Percentiles rank a stretch among this genome's conserved stretches.
These are phyloP conservation scores for Apeltes quadracus DNA, from an alignment of 2,113 vertebrate genomes.

Conservation along the genomic window DNA sequence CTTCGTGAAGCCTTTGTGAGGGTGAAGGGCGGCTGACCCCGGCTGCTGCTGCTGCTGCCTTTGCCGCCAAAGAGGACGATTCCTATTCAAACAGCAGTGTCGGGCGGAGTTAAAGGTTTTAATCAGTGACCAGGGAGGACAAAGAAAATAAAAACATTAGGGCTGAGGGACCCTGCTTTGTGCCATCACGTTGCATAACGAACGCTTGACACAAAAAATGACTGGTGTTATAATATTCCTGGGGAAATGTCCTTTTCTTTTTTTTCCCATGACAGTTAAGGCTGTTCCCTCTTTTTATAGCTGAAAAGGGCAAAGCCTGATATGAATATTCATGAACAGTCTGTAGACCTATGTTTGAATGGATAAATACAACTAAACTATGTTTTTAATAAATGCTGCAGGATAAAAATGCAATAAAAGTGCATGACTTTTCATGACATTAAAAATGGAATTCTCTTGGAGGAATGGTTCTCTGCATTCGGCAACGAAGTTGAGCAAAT, in stretches of 20 bases:
- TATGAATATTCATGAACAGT: conserved; percentile 68
- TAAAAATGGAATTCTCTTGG: conserved; percentile 65
- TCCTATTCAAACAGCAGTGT: conserved; percentile 27
- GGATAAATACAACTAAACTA: conserved; percentile 54
- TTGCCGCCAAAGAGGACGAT: conserved; percentile 17
- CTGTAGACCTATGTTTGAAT: conserved; percentile 44
- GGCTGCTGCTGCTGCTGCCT: conserved; percentile 9
- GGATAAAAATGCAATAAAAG: conserved; percentile 65
- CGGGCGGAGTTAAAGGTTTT: conserved; percentile 29
- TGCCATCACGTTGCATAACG: conserved; percentile 39
- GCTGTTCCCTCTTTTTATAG: conserved; percentile 3
- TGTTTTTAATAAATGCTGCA: conserved; percentile 45
- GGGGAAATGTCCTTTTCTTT: background rate
- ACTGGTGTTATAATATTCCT: conserved; percentile 24
- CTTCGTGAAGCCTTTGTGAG: conserved; percentile 38
- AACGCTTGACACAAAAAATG: conserved; percentile 1
- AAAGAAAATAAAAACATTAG: background rate
- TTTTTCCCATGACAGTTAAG: conserved; percentile 35
- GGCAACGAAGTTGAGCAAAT: conserved; percentile 58
- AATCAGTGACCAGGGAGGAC: conserved; percentile 1
- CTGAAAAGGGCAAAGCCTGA: conserved; percentile 55
- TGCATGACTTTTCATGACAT: conserved; percentile 55
- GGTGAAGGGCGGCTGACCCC: conserved; percentile 52
- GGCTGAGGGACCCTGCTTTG: background rate
- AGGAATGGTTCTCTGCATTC: conserved; percentile 32